Evolutionary conservation across 2,888 invertebrate genomes (phyloP).

Genomic region (Caradrina kadenii): DNA sequence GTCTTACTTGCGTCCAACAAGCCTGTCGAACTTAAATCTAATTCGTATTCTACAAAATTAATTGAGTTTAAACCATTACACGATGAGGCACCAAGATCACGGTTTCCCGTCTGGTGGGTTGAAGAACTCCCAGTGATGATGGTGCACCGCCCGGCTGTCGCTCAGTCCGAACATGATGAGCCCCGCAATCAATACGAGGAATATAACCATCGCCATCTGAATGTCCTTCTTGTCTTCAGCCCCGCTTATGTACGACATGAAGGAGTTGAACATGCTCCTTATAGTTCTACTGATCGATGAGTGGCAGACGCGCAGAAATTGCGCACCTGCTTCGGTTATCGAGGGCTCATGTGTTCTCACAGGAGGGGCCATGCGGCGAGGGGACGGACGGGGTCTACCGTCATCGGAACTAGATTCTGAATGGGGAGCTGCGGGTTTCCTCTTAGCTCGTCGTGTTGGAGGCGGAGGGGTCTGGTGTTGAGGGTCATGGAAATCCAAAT

Average conservation of each 20-base stretch:
- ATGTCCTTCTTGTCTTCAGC: constrained; percentile 93
- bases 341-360: constrained; percentile 91
- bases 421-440: constrained; percentile 80
- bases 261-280: constrained; percentile 92
- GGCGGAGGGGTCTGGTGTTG: constrained; percentile 83
- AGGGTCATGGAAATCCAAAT: constrained; percentile 80
- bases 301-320: constrained; percentile 93
- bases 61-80: constrained; percentile 46
- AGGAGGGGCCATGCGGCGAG: constrained; percentile 80
- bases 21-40: constrained; percentile 60
- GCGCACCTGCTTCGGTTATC: constrained; percentile 93
- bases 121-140: constrained; percentile 97
- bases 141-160: constrained; percentile 93
- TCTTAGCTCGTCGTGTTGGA: constrained; percentile 87
- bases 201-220: constrained; percentile 94
- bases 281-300: constrained; percentile 92
- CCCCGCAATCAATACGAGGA: constrained; percentile 94
- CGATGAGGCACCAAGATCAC: constrained; percentile 62
- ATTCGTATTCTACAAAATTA: constrained; percentile 42
- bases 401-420: constrained; percentile 90
- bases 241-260: constrained; percentile 91
- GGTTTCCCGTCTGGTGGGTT: constrained; percentile 93
- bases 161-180: constrained; percentile 94
- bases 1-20: constrained; percentile 52
- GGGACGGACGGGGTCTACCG: constrained; percentile 83